Percentiles rank a stretch among this genome's conserved stretches.
These are phyloP conservation scores for Neodiprion lecontei DNA, from an alignment of 1,140 invertebrate species.

Conservation along the genomic window DNA sequence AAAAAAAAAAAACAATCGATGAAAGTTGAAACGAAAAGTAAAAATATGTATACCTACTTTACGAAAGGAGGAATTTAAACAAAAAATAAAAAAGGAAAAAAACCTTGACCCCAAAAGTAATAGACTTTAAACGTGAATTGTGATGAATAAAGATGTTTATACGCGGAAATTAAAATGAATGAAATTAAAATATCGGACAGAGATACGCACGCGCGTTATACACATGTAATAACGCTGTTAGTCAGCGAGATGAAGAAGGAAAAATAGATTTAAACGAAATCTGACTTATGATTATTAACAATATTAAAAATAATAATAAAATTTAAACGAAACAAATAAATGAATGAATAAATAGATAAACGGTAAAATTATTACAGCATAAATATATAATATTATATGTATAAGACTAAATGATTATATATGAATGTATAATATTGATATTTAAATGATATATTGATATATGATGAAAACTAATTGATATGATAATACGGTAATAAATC, in stretches of 20 bases:
- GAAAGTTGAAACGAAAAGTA: constrained; percentile 7
- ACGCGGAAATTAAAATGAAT: too few relatives aligned
- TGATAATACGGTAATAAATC: too few relatives aligned
- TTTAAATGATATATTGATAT: neutral
- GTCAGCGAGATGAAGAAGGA: too few relatives aligned
- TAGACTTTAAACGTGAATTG: neutral
- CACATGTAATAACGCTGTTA: too few relatives aligned
- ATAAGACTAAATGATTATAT: neutral
- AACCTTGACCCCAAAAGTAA: neutral
- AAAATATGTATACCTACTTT: neutral
- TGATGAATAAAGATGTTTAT: neutral
- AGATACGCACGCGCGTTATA: too few relatives aligned
- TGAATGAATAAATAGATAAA: neutral
- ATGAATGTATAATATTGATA: neutral
- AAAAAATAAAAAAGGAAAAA: neutral
- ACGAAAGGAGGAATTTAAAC: too few relatives aligned
- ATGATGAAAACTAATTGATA: neutral
- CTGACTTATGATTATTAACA: neutral
- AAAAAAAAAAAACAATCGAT: neutral
- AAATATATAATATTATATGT: too few relatives aligned
- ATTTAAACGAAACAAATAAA: constrained; percentile 1
- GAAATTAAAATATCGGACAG: too few relatives aligned
- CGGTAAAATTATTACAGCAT: too few relatives aligned
- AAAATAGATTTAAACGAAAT: too few relatives aligned
- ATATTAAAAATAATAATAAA: neutral